Evolutionary conservation across 2,888 invertebrate genomes (phyloP).

Genomic region (Athalia circularis): DNA sequence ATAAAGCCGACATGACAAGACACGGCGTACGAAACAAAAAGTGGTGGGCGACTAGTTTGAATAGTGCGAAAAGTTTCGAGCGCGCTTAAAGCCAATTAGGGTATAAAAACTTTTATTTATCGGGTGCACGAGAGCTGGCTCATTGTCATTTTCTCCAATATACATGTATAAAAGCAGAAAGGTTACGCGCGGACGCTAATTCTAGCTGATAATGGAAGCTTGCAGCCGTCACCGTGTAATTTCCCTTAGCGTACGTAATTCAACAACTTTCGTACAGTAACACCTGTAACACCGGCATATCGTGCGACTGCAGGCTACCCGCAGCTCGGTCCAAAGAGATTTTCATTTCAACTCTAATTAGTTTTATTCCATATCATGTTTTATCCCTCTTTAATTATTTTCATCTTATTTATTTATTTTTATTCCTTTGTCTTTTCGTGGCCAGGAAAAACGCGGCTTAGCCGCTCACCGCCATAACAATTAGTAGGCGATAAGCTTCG

Average conservation of each 20-base stretch:
- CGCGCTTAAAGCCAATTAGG: conserved; percentile 33
- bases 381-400: too few relatives aligned
- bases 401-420: background rate
- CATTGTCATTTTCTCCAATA: conserved; percentile 28
- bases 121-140: conserved; percentile 43
- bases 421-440: background rate
- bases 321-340: background rate
- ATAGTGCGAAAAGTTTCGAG: conserved; percentile 43
- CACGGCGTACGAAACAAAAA: background rate
- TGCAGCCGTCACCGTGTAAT: conserved; percentile 44
- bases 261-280: conserved; percentile 34
- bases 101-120: conserved; percentile 23
- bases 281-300: conserved; percentile 9
- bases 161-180: background rate
- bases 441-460: background rate
- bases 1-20: too few relatives aligned
- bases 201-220: conserved; percentile 35
- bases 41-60: conserved; percentile 57
- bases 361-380: background rate
- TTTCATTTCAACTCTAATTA: background rate
- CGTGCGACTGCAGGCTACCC: conserved; percentile 18
- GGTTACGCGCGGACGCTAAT: background rate
- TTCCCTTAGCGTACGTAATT: conserved; percentile 41
- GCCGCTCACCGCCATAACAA: conserved; percentile 21
- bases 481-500: conserved; percentile 16